These are phyloP conservation scores for Catostomus latipinnis DNA, from an alignment of 2,797 vertebrate genomes.

Conservation along the genomic window DNA sequence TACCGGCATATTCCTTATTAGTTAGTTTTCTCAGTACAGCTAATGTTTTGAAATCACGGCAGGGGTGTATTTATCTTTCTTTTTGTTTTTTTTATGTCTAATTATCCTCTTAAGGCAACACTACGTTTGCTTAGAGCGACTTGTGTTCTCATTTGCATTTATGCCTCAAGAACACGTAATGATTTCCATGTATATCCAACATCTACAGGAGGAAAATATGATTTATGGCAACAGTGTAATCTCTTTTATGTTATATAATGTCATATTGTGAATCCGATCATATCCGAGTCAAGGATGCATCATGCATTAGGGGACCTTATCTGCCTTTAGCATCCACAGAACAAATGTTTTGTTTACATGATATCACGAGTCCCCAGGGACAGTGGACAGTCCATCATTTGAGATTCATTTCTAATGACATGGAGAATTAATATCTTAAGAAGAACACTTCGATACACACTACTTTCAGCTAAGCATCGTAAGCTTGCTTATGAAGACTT, in stretches of 20 bases:
- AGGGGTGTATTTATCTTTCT: neutral
- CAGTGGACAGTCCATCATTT: neutral
- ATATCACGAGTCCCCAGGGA: neutral
- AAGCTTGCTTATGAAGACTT: neutral
- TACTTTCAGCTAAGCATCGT: neutral
- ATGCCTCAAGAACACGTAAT: neutral
- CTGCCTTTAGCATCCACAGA: neutral
- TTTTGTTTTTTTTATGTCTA: neutral
- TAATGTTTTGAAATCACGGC: constrained; percentile 1
- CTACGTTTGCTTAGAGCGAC: neutral
- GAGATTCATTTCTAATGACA: neutral
- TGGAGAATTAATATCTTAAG: neutral
- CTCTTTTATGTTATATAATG: constrained; percentile 44
- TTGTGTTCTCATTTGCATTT: constrained; percentile 8
- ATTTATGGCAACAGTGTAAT: constrained; percentile 16
- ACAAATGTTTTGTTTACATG: neutral
- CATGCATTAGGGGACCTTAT: constrained; percentile 1
- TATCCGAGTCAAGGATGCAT: constrained; percentile 15
- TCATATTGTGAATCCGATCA: constrained; percentile 12
- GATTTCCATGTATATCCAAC: neutral
- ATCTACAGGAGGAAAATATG: constrained; percentile 1
- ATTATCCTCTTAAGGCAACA: neutral
- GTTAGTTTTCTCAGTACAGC: constrained; percentile 31
- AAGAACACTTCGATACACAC: neutral
- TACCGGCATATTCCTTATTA: constrained; percentile 47